Evolutionary conservation across 2,888 invertebrate genomes (phyloP), one percentile per base, ranked within the genome.

Genomic region (Ochlodes sylvanus): DNA sequence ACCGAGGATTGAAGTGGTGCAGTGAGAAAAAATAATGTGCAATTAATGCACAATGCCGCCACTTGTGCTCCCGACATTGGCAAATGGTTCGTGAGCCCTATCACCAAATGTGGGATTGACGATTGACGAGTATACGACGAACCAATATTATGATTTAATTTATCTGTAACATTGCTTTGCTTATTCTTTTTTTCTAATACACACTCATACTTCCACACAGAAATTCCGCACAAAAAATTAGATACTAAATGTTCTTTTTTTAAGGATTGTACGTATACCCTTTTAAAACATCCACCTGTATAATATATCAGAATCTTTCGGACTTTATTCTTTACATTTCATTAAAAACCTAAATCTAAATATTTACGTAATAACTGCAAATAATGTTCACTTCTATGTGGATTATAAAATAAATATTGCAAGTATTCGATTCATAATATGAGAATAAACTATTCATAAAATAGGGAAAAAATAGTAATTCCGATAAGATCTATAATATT

Each of bases 21-120:
- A 69, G 75, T 76, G 77, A 75, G 74, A 75, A 76, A 77, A 77
- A 79, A 79, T 80, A 79, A 80, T 81, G 83, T 84, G 82, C 83
- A 84, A 77, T 84, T 83, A 86, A 86, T 84, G 80, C 72, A 88
- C 87, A 86, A 88, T 87, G 78, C 77, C 77, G 77, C 79, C 87
- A 87, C 90, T 88, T 88, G 88, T 85, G 82, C 85, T 77, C 75
- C 79, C 78, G 74, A 72, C 73, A 76, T 77, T 80, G 85, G 81
- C 82, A 86, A 92, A 92, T 90, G 90, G 83, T 73, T 81, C 84
- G 89, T 83, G 78, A 86, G 80, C 77, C 75, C 77, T 68, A 52
- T 73, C 54, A 34, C 55, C 79, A 82, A 84, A 82, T 84, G 80
- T 81, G 76, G 84, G 85, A 85, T 81, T 17, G 15, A 56, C 17